phyloP scores from a whole-genome alignment of 1,140 invertebrate species.

The Drosophila funebris region DNA sequence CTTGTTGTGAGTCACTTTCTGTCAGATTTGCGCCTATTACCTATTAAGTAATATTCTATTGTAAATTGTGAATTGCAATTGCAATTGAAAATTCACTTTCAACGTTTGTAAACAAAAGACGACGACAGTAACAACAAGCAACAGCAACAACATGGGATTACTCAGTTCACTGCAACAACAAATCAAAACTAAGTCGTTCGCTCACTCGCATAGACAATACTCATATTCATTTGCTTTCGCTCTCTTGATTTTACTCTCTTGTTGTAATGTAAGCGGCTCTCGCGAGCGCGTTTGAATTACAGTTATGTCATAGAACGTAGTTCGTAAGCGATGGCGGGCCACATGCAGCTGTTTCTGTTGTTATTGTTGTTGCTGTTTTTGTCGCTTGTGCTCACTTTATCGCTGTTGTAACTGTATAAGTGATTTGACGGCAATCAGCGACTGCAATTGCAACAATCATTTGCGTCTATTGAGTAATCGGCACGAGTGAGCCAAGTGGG shows the following conservation, averaged over 20 bases:
- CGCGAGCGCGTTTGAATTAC: constrained; percentile 74
- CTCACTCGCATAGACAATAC: constrained; percentile 46
- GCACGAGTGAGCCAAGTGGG: constrained; percentile 32
- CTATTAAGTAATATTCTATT: constrained; percentile 81
- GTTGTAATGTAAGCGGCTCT: constrained; percentile 37
- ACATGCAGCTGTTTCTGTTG: constrained; percentile 26
- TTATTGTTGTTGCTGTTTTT: constrained; percentile 33
- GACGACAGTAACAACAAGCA: no score
- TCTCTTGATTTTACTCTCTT: constrained; percentile 31
- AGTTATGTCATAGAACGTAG: constrained; percentile 81
- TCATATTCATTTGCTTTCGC: background rate
- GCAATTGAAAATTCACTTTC: constrained; percentile 77
- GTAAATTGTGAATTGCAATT: constrained; percentile 71
- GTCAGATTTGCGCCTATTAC: constrained; percentile 51
- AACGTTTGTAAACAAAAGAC: constrained; percentile 64
- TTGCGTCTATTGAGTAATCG: constrained; percentile 44
- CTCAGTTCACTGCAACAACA: constrained; percentile 60
- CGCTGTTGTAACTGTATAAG: constrained; percentile 45
- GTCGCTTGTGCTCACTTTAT: constrained; percentile 67
- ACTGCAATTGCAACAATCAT: constrained; percentile 40
- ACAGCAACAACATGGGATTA: constrained; percentile 57
- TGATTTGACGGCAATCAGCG: constrained; percentile 59
- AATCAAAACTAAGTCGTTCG: constrained; percentile 71
- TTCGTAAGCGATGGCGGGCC: constrained; percentile 23
- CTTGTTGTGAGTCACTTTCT: constrained; percentile 34